Conservation (phyloP, 1,140 invertebrate species). For the Hylaeus volcanicus region DNA sequence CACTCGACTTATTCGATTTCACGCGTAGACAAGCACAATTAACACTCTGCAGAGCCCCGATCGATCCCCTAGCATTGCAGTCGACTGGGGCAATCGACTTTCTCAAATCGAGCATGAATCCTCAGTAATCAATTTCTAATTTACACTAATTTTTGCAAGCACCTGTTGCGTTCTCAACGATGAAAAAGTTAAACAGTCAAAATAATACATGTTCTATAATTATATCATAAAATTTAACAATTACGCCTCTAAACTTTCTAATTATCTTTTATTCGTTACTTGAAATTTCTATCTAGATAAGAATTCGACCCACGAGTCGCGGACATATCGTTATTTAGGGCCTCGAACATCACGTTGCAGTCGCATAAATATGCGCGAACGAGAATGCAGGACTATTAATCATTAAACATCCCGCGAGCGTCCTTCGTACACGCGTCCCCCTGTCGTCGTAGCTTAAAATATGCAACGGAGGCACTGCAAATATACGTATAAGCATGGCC, state of each 20-base stretch:
- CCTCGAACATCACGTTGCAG: conserved; percentile 64
- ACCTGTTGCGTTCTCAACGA: conserved; percentile 29
- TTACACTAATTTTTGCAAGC: neutral
- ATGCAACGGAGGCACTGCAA: neutral
- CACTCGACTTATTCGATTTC: conserved; percentile 34
- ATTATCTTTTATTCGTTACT: too few species aligned
- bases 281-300: too few species aligned
- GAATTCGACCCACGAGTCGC: too few species aligned
- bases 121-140: neutral
- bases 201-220: too few species aligned
- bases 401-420: conserved; percentile 73
- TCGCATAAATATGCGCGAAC: conserved; percentile 75
- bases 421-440: neutral
- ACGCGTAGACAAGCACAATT: conserved; percentile 34
- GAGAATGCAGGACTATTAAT: conserved; percentile 73
- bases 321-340: conserved; percentile 62
- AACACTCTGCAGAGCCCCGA: neutral
- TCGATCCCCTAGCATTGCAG: neutral
- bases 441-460: conserved; percentile 13
- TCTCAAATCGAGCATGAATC: conserved; percentile 17
- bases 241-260: too few species aligned
- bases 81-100: neutral
- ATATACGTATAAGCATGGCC: neutral
- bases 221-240: too few species aligned
- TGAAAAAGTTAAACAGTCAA: neutral